Evolutionary conservation across 2,797 vertebrate genomes (phyloP), one percentile per base, ranked within the genome.

Genomic region (Oryzias sinensis): DNA sequence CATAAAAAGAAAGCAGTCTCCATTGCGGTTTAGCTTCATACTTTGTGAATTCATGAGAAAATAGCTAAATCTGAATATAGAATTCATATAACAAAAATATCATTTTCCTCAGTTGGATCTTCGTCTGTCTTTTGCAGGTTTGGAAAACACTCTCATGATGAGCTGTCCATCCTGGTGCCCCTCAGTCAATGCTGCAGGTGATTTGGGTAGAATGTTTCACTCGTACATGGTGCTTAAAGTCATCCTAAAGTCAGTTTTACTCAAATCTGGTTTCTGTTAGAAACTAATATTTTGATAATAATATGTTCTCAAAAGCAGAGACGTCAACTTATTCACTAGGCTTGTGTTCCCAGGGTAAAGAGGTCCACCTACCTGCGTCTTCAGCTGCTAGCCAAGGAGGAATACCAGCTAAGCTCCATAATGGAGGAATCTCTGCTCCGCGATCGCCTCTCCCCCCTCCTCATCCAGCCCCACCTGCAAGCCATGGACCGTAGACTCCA

Each of bases 181-280:
- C 89, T 99, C 80, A 97, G 90, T 73, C 97, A 99, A 69, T 99
- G 97, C 85, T 99, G 97, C 95, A 97, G 96, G 97, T 99, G 84
- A 87, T 87, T 18, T 50, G 45, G 51, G 43, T 20, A 3, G 1
- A 13, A n/a, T 49, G 17, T 29, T 8, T 1, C 3, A 25, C 14
- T 24, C 14, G 5, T 25, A 24, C 6, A 14, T 24, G 14, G 3
- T 25, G 14, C 46, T 13, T 48, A 14, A 14, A 14, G 5, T 22
- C 20, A 22, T 22, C 20, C 20, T 22, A 22, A 22, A 22, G 20
- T 22, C 20, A 22, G 20, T 22, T 22, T 22, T 22, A 22, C 20
- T 22, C 20, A 22, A 3, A 22, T 22, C 20, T 22, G 20, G 20
- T 22, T 18, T 22, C 20, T 22, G 20, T 22, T 22, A 37, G 9